These are phyloP conservation scores for Strigamia transsilvanica DNA, from an alignment of 2,888 invertebrate species.

Conservation along the genomic window DNA sequence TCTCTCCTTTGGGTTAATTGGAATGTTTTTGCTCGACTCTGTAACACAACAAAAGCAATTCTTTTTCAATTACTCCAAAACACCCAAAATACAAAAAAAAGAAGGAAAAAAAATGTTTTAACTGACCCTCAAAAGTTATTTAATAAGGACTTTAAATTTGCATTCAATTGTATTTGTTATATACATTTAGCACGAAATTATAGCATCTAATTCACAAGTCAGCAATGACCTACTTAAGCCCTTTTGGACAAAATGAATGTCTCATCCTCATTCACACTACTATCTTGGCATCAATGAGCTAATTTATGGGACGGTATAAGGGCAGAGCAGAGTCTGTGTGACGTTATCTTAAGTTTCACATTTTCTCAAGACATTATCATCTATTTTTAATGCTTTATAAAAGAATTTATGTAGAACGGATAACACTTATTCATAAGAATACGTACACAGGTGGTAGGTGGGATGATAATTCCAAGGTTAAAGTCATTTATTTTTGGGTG, in stretches of 20 bases:
- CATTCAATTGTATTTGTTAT: slow-evolving; percentile 13
- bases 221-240: slow-evolving; percentile 45
- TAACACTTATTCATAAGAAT: background rate
- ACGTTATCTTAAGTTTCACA: background rate
- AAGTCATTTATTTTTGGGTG: slow-evolving; percentile 23
- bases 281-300: slow-evolving; percentile 39
- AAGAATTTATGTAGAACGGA: too few relatives aligned
- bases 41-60: background rate
- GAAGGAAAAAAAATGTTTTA: too few relatives aligned
- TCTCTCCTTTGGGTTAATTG: slow-evolving; percentile 31
- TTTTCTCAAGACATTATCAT: background rate
- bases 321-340: slow-evolving; percentile 30
- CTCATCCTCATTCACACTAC: slow-evolving; percentile 43
- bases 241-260: slow-evolving; percentile 39
- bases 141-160: background rate
- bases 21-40: background rate
- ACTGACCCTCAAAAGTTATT: background rate
- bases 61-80: too few relatives aligned
- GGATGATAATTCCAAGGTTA: background rate
- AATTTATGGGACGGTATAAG: slow-evolving; percentile 24
- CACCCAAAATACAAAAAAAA: too few relatives aligned
- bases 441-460: background rate
- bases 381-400: background rate
- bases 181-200: background rate
- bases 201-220: slow-evolving; percentile 9